A percentile compares a stretch with the other conserved stretches of the same genome.
Conservation (phyloP, 2,113 vertebrate genomes). For the Dicrurus megarhynchus region DNA sequence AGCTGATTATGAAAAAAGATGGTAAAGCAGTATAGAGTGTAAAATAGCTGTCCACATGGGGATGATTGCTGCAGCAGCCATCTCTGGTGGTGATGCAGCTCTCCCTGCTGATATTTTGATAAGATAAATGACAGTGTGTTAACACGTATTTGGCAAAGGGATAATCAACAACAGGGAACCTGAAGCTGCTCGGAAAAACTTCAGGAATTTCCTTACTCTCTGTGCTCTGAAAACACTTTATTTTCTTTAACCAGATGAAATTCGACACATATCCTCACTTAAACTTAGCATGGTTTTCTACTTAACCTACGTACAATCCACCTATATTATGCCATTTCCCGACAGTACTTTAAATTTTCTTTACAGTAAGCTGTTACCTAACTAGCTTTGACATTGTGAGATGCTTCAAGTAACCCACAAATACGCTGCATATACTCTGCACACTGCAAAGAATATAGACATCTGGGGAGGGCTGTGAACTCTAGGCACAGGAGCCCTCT, state of each 20-base stretch:
- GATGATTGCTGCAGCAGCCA: neutral
- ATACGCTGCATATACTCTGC: neutral
- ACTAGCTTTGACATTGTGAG: neutral
- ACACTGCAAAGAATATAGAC: neutral
- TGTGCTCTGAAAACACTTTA: neutral
- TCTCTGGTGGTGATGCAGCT: neutral
- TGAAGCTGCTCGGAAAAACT: neutral
- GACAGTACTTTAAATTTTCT: neutral
- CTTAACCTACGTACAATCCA: neutral
- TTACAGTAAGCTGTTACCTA: neutral
- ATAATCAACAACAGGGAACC: slow-evolving; percentile 3
- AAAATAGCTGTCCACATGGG: neutral
- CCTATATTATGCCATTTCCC: neutral
- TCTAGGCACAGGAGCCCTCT: too few relatives aligned
- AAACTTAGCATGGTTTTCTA: neutral
- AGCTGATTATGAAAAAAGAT: slow-evolving; percentile 2
- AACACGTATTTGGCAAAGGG: slow-evolving; percentile 10
- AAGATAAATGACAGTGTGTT: slow-evolving; percentile 50
- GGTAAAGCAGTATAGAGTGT: neutral
- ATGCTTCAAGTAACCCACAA: neutral
- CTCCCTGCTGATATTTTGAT: slow-evolving; percentile 52
- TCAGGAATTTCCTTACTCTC: neutral
- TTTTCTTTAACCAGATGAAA: slow-evolving; percentile 1
- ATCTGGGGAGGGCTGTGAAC: too few relatives aligned
- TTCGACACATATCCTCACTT: neutral